Conservation (phyloP, 2,888 invertebrate species). For the Steinernema hermaphroditum region DNA sequence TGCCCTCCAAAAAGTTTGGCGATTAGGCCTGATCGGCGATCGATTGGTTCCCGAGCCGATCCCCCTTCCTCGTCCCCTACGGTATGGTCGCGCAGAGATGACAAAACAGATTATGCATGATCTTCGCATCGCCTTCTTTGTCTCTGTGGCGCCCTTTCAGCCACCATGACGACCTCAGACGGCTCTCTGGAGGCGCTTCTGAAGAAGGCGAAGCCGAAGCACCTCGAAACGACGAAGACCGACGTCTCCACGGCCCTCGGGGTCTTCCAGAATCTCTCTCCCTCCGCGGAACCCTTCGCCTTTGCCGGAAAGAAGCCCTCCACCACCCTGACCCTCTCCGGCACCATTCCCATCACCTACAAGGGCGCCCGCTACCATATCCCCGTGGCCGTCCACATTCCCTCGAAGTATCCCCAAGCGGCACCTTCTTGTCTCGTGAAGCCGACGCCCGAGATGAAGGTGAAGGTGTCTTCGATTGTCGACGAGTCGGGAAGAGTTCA, state of each 20-base stretch:
- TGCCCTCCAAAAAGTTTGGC: too few species aligned
- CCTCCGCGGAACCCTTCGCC: background rate
- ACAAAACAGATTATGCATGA: background rate
- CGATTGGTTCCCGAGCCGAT: too few species aligned
- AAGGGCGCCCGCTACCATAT: conserved; percentile 83
- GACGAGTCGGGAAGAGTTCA: conserved; percentile 93
- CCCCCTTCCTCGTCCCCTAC: too few species aligned
- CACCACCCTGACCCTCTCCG: background rate
- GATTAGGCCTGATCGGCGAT: too few species aligned
- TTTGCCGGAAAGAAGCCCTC: background rate
- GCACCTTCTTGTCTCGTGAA: conserved; percentile 84
- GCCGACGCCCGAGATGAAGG: conserved; percentile 86
- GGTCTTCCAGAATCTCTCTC: background rate
- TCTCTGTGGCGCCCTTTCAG: background rate
- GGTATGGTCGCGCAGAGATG: too few species aligned
- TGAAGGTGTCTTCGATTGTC: conserved; percentile 88
- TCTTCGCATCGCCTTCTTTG: background rate
- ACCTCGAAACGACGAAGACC: background rate
- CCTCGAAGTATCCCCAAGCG: conserved; percentile 92
- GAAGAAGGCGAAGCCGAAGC: background rate
- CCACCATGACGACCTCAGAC: conserved; percentile 3
- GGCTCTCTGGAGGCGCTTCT: background rate
- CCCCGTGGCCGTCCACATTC: conserved; percentile 84
- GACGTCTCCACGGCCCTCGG: background rate
- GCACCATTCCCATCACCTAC: conserved; percentile 39